Base-by-base conservation (phyloP, 2,113 vertebrate genomes). In the Lutjanus erythropterus region DNA sequence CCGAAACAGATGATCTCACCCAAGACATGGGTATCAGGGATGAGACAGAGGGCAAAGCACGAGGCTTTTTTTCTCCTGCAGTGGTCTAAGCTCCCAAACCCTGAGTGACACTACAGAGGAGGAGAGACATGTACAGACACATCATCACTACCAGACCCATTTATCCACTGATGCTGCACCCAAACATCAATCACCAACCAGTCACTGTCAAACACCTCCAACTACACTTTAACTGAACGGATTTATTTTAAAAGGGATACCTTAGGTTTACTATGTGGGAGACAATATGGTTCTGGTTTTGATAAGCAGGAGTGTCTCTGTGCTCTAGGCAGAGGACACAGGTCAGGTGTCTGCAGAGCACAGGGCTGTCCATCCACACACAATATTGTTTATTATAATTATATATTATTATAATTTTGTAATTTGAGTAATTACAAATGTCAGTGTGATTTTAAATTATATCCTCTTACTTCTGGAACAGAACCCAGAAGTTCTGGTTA, bases 81-180 rank as follows among this genome's bases (percentile, higher is more conserved):
- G 39, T 21, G n/a, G 50, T 53, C 47, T 86, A 55, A 81, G 75
- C 74, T 77, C 50, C 52, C 44, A 42, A 67, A 70, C 66, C 52
- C 29, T 64, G 75, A 80, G 55, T 78, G 85, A 89, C 85, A 89
- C 71, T 65, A 70, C 78, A 81, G 77, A 81, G 69, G 35, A 65
- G 27, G 19, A 23, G 4, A 10, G 41, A 59, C 87, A 65, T 66
- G 80, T 49, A 75, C 55, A 61, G 69, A 62, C 33, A 11, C 37
- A 35, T 70, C 5, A 19, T 81, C 61, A 81, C 25, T 18, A 35
- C 33, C n/a, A 12, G 70, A 18, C 44, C 6, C 31, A 9, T 52
- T 29, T 29, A 52, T 62, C 29, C 49, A 18, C 12, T 9, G 31
- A 65, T 41, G 21, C 44, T 25, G 52, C 39, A 73, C 25, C n/a